phyloP scores from a whole-genome alignment of 2,113 vertebrate species.

The Pachypanchax playfairii region DNA sequence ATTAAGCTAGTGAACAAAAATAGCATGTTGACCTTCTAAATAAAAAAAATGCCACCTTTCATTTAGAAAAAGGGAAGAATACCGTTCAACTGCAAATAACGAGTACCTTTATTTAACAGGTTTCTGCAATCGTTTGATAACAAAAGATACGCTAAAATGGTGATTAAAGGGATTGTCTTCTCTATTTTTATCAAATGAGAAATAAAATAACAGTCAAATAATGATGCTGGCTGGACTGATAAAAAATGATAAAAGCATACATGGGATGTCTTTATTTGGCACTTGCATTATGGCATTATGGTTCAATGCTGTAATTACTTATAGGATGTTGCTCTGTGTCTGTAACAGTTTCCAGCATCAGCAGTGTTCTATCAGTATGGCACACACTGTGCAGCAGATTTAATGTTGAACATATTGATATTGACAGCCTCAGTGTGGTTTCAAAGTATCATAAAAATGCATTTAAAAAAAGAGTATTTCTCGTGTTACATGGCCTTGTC shows the following conservation, averaged over 20 bases:
- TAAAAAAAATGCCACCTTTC: neutral
- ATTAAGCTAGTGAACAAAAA: neutral
- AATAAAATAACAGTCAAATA: too few species aligned
- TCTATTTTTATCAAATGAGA: too few species aligned
- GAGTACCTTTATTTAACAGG: too few species aligned
- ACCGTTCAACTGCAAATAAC: neutral
- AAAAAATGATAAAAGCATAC: too few species aligned
- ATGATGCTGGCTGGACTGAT: too few species aligned
- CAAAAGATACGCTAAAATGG: too few species aligned
- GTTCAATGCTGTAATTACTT: slow-evolving; percentile 15
- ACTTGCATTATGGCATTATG: slow-evolving; percentile 1
- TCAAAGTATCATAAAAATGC: neutral
- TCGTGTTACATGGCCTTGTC: too few species aligned
- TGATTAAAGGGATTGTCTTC: too few species aligned
- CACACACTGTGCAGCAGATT: neutral
- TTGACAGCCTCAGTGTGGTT: neutral
- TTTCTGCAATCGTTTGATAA: too few species aligned
- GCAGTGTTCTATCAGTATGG: neutral
- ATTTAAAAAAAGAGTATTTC: neutral
- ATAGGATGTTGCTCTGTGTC: slow-evolving; percentile 2
- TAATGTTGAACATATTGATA: neutral
- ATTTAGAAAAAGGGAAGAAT: neutral
- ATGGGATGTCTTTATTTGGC: too few species aligned
- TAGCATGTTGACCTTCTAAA: neutral
- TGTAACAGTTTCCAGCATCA: neutral